Evolutionary conservation across 2,113 vertebrate species (phyloP).

Genomic region (Patagioenas fasciata): DNA sequence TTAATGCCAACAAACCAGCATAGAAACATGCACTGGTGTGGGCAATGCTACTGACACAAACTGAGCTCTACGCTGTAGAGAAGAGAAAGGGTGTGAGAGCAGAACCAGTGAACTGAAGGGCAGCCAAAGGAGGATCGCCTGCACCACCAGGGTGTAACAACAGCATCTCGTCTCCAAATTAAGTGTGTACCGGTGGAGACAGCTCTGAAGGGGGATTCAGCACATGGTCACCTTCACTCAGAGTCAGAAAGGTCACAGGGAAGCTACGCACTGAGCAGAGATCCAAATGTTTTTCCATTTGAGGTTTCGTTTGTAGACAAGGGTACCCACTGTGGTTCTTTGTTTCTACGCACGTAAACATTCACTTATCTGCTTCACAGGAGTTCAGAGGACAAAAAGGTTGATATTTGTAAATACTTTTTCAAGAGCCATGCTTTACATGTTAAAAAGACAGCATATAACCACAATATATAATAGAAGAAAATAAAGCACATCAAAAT

Average conservation of each 20-base stretch:
- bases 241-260: not conserved
- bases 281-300: not conserved
- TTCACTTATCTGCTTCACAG: not conserved
- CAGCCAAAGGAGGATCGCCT: accelerated
- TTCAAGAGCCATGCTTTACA: not conserved
- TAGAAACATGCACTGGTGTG: not conserved
- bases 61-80: not conserved
- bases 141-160: accelerated
- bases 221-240: not conserved
- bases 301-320: not conserved
- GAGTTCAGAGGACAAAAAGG: not conserved
- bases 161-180: not conserved
- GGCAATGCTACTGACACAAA: not conserved
- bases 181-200: not conserved
- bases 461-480: not conserved
- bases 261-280: not conserved
- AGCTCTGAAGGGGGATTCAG: not conserved
- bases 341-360: not conserved
- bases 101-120: not conserved
- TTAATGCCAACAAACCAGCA: not conserved
- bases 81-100: not conserved
- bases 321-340: accelerated
- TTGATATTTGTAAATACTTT: not conserved
- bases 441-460: not conserved
- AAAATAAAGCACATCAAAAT: not conserved